Base-by-base conservation (phyloP, 2,888 invertebrate genomes). In the Drepanosiphum platanoidis region DNA sequence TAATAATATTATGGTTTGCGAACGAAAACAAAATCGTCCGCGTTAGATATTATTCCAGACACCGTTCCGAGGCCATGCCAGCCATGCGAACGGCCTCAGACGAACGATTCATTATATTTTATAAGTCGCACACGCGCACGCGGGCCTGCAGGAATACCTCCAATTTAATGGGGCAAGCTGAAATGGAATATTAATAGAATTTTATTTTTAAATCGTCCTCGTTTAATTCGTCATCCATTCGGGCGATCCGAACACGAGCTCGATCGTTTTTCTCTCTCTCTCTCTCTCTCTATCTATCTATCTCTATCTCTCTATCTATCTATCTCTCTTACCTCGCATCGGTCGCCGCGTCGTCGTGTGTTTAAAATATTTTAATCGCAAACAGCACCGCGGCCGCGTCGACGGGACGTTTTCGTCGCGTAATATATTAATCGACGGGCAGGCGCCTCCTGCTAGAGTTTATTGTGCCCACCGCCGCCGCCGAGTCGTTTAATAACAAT, bases 151-250 rank as follows among this genome's bases (percentile, higher is more conserved):
- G 46, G 36, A 77, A 77, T 84, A 84, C 84, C 84, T 84, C 75
- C 84, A 84, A 84, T 84, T 84, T 77, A 84, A 84, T 84, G 66
- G 84, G 30, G 39, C 84, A 84, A 75, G 83, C 68, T 77, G 52
- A 84, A 84, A 84, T 84, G n/a, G 75, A 84, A 84, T 84, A 84
- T 84, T 84, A 72, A 84, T 84, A 84, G 84, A 84, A 75, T 22
- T 77, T 68, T 84, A 84, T 84, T 84, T 84, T 84, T 84, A 84
- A 77, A 77, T 77, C 42, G 84, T 68, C 84, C 84, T 68, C 75
- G 77, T 84, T 84, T 84, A 84, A 84, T 84, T 77, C 84, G 66
- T 84, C 84, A 68, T 84, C n/a, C 75, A n/a, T 84, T 52, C 52
- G 58, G 11, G 52, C 84, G 52, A 84, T 84, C 34, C 68, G 68